These are phyloP conservation scores for Oeneis ivallda DNA, from an alignment of 2,888 invertebrate genomes.

Conservation along the genomic window DNA sequence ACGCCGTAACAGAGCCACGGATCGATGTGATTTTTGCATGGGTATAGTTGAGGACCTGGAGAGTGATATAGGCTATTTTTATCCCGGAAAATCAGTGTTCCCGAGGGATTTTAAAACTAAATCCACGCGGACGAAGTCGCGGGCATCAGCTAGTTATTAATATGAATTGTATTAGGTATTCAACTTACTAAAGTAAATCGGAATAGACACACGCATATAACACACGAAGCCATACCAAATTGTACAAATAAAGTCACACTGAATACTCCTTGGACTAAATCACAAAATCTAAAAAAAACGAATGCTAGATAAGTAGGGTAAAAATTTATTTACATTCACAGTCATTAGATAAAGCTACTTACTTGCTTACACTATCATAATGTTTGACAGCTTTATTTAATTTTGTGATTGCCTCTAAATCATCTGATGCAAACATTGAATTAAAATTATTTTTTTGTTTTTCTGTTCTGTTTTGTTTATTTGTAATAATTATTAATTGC, in stretches of 20 bases:
- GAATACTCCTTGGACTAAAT: slow-evolving; percentile 55
- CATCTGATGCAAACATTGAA: slow-evolving; percentile 25
- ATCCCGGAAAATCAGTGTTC: too few relatives aligned
- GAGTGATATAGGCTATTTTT: too few relatives aligned
- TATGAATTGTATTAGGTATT: not conserved
- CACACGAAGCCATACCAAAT: slow-evolving; percentile 58
- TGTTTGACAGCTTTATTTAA: slow-evolving; percentile 54
- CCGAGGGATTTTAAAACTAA: too few relatives aligned
- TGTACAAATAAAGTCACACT: slow-evolving; percentile 57
- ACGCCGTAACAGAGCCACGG: too few relatives aligned
- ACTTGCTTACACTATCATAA: slow-evolving; percentile 55
- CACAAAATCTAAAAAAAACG: slow-evolving; percentile 55
- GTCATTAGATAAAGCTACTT: slow-evolving; percentile 40
- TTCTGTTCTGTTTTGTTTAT: slow-evolving; percentile 16
- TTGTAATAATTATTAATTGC: slow-evolving; percentile 51
- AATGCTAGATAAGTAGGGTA: not conserved
- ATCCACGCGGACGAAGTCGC: too few relatives aligned
- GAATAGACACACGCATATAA: slow-evolving; percentile 63
- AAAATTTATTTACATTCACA: not conserved
- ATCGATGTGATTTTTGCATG: too few relatives aligned
- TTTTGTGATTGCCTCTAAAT: slow-evolving; percentile 37
- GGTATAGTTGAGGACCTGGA: too few relatives aligned
- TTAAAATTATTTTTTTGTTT: not conserved
- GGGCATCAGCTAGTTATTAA: too few relatives aligned
- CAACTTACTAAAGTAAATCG: slow-evolving; percentile 63